These are phyloP conservation scores for Diabrotica balteata DNA, from an alignment of 2,888 invertebrate species.

Conservation along the genomic window DNA sequence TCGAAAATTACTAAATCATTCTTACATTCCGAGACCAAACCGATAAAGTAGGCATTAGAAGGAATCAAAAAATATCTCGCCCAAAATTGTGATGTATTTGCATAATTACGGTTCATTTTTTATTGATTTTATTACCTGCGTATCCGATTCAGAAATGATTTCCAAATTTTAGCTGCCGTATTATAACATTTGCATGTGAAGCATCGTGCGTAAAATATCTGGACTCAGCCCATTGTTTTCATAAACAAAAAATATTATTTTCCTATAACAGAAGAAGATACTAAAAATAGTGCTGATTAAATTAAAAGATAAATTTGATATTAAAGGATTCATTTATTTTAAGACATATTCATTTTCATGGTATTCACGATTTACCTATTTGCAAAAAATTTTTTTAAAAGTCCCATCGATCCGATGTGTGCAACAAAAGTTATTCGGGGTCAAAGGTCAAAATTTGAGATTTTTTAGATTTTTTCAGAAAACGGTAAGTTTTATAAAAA, in stretches of 20 bases:
- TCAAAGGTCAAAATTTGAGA: too few species aligned
- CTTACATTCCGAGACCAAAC: constrained; percentile 15
- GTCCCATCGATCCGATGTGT: too few species aligned
- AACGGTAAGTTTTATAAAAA: too few species aligned
- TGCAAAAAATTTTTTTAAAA: too few species aligned
- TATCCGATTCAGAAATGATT: constrained; percentile 25
- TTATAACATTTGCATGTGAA: constrained; percentile 23
- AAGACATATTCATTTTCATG: too few species aligned
- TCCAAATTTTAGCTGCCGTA: constrained; percentile 15
- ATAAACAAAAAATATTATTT: neutral
- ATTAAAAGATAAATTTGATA: too few species aligned
- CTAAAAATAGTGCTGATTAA: too few species aligned
- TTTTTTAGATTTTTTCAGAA: too few species aligned
- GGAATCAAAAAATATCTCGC: constrained; percentile 6
- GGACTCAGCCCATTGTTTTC: neutral
- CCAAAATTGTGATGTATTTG: constrained; percentile 22
- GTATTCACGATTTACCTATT: too few species aligned
- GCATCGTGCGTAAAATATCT: neutral
- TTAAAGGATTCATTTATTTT: too few species aligned
- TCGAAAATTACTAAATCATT: constrained; percentile 29
- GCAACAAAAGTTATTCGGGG: too few species aligned
- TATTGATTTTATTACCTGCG: constrained; percentile 24
- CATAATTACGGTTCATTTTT: constrained; percentile 27
- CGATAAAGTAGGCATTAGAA: constrained; percentile 15
- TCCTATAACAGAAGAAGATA: too few species aligned